Base-by-base conservation (phyloP, 1,140 invertebrate species). In the Amphibalanus amphitrite region DNA sequence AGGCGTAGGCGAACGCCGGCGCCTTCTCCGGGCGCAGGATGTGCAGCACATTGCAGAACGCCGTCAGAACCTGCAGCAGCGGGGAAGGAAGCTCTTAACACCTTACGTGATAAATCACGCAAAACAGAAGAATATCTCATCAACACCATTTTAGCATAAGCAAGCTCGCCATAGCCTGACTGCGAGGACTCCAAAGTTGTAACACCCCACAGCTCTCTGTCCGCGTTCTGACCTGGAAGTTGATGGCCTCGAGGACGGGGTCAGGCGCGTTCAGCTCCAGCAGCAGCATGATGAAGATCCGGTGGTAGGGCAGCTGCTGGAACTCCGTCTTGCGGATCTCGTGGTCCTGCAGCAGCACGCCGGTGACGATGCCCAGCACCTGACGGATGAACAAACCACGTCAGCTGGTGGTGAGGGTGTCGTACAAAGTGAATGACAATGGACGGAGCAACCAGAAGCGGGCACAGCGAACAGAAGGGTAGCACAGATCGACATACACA, bases 211-310 rank as follows among this genome's bases (percentile, higher is more conserved):
- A n/a, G n/a, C n/a, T n/a, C n/a, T n/a, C n/a, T n/a, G n/a, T n/a
- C 64, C 69, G 69, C n/a, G n/a, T n/a, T n/a, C n/a, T n/a, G 79
- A 85, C 84, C 81, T 95, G 92, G 78, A 89, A 93, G 78, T 92
- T 93, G 73, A 97, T 93, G 69, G 89, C 87, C 81, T 97, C 94
- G 28, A 98, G 82, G 33, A 96, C 89, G 0, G 90, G 89, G 79
- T 99, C 96, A 3, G 92, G 90, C 69, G 90, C 88, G 79, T 95
- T 98, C 71, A 99, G 85, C 78, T 99, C 97, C 68, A 98, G 86
- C 80, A 98, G 98, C 0, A 99, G 84, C 87, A 97, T 97, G 68
- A 98, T 92, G 71, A 99, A 92, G 72, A 99, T 93, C 29, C 97
- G 84, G 78, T 98, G 95, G 82, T 98, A 99, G 0, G 97, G 94